A percentile compares a stretch with the other conserved stretches of the same genome.
phyloP scores from a whole-genome alignment of 2,888 invertebrate species.

The Nipponacmea schrenckii region DNA sequence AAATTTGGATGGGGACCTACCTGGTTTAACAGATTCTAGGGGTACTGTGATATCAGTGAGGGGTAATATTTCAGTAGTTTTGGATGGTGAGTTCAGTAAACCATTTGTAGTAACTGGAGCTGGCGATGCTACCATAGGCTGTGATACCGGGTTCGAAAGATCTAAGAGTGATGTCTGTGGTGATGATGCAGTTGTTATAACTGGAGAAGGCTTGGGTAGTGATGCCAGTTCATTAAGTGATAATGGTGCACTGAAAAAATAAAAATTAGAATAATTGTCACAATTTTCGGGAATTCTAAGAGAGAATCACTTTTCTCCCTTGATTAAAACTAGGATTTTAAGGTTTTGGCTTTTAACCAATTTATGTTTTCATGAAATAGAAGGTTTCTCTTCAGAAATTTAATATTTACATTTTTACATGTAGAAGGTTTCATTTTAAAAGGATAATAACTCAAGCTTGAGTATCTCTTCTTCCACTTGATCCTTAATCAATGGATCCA shows the following conservation, averaged over 20 bases:
- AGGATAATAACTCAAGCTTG: no score
- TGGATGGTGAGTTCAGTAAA: conserved; percentile 31
- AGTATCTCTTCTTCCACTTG: no score
- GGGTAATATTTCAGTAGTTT: conserved; percentile 70
- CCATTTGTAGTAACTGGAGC: conserved; percentile 40
- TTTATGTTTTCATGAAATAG: no score
- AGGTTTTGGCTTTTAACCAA: no score
- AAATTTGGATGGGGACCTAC: conserved; percentile 57
- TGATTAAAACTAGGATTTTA: no score
- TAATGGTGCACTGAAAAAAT: conserved; percentile 10
- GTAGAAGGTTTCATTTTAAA: no score
- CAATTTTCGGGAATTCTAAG: no score
- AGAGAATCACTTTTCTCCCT: no score
- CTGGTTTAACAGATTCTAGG: conserved; percentile 81
- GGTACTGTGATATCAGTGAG: conserved; percentile 80
- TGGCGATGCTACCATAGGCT: conserved; percentile 24
- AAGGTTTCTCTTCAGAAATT: no score
- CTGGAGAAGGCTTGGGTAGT: not conserved
- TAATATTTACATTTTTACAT: no score
- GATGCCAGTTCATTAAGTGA: conserved; percentile 13
- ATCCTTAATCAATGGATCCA: no score
- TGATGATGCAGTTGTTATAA: not conserved
- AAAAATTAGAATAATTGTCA: no score
- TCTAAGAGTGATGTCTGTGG: conserved; percentile 8
- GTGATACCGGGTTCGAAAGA: conserved; percentile 19